These are phyloP conservation scores for Sphaeridia pumilis DNA, from an alignment of 2,888 invertebrate species.

Conservation along the genomic window DNA sequence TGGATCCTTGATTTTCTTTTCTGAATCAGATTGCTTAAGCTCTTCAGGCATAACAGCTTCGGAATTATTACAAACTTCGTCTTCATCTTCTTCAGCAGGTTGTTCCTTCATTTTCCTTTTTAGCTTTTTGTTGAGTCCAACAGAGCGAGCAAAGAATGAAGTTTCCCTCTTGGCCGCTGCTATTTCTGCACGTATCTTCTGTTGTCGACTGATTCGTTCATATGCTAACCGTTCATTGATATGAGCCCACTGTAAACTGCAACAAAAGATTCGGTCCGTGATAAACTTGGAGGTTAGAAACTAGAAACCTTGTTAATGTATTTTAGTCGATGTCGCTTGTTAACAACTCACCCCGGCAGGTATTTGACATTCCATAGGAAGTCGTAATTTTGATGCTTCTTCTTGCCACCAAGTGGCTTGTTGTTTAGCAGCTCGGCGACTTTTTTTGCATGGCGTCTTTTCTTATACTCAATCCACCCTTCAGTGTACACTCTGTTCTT, in stretches of 20 bases:
- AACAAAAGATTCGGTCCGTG: too few species aligned
- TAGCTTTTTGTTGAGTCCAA: slow-evolving; percentile 63
- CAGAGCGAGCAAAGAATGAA: slow-evolving; percentile 69
- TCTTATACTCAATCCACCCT: slow-evolving; percentile 92
- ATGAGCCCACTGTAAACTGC: slow-evolving; percentile 97
- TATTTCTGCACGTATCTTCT: slow-evolving; percentile 73
- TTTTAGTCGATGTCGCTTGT: too few species aligned
- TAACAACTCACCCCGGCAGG: slow-evolving; percentile 57
- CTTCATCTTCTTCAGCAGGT: not conserved
- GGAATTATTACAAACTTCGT: not conserved
- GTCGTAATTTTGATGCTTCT: slow-evolving; percentile 76
- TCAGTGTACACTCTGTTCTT: slow-evolving; percentile 53
- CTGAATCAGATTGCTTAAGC: not conserved
- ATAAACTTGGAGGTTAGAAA: too few species aligned
- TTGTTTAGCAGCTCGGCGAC: slow-evolving; percentile 78
- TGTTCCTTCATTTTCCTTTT: slow-evolving; percentile 40
- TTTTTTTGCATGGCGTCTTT: slow-evolving; percentile 73
- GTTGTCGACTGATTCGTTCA: slow-evolving; percentile 78
- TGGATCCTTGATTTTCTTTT: not conserved
- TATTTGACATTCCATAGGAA: slow-evolving; percentile 95
- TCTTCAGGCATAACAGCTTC: not conserved
- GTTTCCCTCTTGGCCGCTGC: slow-evolving; percentile 84
- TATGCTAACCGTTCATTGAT: slow-evolving; percentile 85
- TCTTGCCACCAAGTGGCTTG: slow-evolving; percentile 69
- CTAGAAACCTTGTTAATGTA: too few species aligned